Conservation (phyloP, 2,797 vertebrate genomes). For the Heterohyrax brucei region DNA sequence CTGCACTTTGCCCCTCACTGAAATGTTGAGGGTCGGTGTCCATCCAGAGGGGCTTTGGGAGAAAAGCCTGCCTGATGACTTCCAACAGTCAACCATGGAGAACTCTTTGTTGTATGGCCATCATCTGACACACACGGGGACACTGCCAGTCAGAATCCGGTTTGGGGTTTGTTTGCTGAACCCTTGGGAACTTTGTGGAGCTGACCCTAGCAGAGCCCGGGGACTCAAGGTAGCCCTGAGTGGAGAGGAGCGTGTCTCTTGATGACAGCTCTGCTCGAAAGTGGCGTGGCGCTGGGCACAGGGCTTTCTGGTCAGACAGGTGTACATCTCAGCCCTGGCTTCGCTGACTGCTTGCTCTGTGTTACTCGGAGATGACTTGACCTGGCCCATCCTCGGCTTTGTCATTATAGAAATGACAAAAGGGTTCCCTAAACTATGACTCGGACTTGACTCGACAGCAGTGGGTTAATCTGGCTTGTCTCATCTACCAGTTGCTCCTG, state of each 20-base stretch:
- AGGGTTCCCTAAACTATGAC: no score
- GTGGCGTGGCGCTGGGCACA: background rate
- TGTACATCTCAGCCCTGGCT: background rate
- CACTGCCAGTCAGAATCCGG: background rate
- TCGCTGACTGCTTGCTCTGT: background rate
- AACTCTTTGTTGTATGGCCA: background rate
- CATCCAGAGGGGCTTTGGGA: background rate
- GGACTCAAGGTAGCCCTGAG: rapidly evolving
- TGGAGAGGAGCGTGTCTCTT: rapidly evolving
- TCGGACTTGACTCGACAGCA: no score
- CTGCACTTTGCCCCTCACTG: background rate
- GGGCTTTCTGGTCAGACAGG: rapidly evolving
- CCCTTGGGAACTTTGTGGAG: background rate
- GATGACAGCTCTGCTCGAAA: rapidly evolving
- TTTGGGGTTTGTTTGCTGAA: background rate
- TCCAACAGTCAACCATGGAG: background rate
- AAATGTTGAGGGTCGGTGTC: background rate
- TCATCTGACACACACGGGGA: background rate
- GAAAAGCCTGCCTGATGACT: background rate
- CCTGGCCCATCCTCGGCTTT: background rate
- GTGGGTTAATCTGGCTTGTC: no score
- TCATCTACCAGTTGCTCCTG: no score
- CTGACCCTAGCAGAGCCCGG: rapidly evolving
- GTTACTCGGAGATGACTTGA: background rate
- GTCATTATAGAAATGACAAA: background rate